These are phyloP conservation scores for Piscicola geometra DNA, from an alignment of 2,888 invertebrate species.

Conservation along the genomic window DNA sequence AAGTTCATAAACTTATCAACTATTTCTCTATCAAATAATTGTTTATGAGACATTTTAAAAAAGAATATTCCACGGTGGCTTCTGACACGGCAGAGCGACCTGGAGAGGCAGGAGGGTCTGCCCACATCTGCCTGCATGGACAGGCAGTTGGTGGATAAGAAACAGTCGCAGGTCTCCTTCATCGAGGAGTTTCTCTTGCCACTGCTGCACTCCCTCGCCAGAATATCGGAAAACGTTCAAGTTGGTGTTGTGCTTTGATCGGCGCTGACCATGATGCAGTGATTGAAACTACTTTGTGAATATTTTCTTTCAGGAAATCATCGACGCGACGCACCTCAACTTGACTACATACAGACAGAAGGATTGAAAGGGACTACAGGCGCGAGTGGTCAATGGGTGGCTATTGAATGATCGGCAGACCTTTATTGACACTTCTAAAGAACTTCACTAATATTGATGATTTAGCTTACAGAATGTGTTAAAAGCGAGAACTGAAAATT, in stretches of 20 bases:
- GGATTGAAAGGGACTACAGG: not conserved
- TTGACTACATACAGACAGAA: not conserved
- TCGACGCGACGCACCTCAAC: not conserved
- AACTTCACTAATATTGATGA: not conserved
- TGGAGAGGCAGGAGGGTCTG: conserved; percentile 73
- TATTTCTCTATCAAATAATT: not conserved
- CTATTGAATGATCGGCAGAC: not conserved
- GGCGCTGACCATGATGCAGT: not conserved
- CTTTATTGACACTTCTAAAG: not conserved
- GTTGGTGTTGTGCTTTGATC: not conserved
- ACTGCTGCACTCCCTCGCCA: conserved; percentile 67
- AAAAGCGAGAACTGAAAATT: too few species aligned
- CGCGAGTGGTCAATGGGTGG: not conserved
- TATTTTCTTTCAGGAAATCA: conserved; percentile 12
- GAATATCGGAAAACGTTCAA: conserved; percentile 25
- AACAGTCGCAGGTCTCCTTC: conserved; percentile 74
- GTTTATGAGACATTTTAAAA: not conserved
- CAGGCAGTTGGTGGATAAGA: conserved; percentile 76
- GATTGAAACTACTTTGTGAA: not conserved
- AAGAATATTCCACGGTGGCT: not conserved
- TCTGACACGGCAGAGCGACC: conserved; percentile 50
- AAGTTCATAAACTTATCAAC: too few species aligned
- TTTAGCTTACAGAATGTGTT: too few species aligned
- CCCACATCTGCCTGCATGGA: conserved; percentile 83
- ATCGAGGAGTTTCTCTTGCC: conserved; percentile 76